These are phyloP conservation scores for Spialia ferax DNA, from an alignment of 2,888 invertebrate genomes.

Conservation along the genomic window DNA sequence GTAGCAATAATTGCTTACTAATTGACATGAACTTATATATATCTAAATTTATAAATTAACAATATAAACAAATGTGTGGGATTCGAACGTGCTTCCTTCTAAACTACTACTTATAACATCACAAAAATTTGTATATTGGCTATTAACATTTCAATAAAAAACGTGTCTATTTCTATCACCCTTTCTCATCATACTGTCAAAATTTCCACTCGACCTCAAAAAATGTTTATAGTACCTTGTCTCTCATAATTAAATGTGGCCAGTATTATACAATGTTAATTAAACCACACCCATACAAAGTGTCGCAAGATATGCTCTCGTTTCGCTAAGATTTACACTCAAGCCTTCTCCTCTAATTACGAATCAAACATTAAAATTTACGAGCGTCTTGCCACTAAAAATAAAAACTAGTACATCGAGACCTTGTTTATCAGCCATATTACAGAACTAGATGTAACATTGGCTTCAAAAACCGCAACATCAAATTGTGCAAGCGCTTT, in stretches of 20 bases:
- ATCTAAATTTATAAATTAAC: too few relatives aligned
- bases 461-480: not conserved
- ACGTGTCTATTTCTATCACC: too few relatives aligned
- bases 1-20: too few relatives aligned
- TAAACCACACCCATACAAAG: conserved; percentile 7
- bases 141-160: too few relatives aligned
- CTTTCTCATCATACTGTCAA: too few relatives aligned
- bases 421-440: not conserved
- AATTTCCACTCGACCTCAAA: too few relatives aligned
- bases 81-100: too few relatives aligned
- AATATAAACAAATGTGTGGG: too few relatives aligned
- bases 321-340: conserved; percentile 50
- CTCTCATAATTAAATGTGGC: not conserved
- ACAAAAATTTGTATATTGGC: too few relatives aligned
- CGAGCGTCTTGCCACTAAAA: conserved; percentile 9
- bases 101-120: too few relatives aligned
- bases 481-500: not conserved
- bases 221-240: not conserved
- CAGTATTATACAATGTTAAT: conserved; percentile 1
- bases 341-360: conserved; percentile 39
- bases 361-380: conserved; percentile 21
- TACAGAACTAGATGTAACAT: not conserved
- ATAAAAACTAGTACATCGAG: not conserved
- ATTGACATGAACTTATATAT: too few relatives aligned
- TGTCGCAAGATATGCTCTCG: conserved; percentile 45